A percentile compares a stretch with the other conserved stretches of the same genome.
These are phyloP conservation scores for Nesidiocoris tenuis DNA, from an alignment of 2,888 invertebrate genomes.

Conservation along the genomic window DNA sequence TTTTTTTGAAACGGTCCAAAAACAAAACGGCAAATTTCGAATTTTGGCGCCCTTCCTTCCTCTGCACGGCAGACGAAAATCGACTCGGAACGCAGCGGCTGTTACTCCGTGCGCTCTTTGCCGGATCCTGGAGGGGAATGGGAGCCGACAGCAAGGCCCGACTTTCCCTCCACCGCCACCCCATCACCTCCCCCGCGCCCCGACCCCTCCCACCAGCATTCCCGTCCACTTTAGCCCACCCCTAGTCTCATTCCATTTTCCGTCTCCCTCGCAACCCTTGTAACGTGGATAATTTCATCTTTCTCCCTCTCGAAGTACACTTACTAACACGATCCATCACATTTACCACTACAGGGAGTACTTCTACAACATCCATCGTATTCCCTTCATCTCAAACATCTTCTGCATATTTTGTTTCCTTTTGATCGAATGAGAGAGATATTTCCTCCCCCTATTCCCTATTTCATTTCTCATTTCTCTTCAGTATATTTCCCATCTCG, in stretches of 20 bases:
- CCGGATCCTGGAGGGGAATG: slow-evolving; percentile 39
- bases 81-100: background rate
- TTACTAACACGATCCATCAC: background rate
- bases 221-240: background rate
- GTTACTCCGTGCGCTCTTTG: slow-evolving; percentile 2
- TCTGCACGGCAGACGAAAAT: slow-evolving; percentile 11
- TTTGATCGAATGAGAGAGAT: slow-evolving; percentile 21
- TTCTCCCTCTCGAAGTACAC: background rate
- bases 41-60: slow-evolving; percentile 42
- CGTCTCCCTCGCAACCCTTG: background rate
- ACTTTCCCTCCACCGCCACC: background rate
- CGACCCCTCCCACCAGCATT: background rate
- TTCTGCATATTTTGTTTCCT: slow-evolving; percentile 36
- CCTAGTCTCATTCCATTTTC: background rate
- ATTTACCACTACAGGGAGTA: background rate
- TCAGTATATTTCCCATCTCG: background rate
- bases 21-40: slow-evolving; percentile 19
- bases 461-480: background rate
- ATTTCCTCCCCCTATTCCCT: background rate
- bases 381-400: slow-evolving; percentile 32
- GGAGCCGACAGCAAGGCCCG: slow-evolving; percentile 15
- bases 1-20: slow-evolving; percentile 1
- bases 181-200: background rate
- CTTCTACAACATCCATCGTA: slow-evolving; percentile 2
- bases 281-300: background rate